phyloP scores from a whole-genome alignment of 2,888 invertebrate species.

The Polymixis flavicincta region DNA sequence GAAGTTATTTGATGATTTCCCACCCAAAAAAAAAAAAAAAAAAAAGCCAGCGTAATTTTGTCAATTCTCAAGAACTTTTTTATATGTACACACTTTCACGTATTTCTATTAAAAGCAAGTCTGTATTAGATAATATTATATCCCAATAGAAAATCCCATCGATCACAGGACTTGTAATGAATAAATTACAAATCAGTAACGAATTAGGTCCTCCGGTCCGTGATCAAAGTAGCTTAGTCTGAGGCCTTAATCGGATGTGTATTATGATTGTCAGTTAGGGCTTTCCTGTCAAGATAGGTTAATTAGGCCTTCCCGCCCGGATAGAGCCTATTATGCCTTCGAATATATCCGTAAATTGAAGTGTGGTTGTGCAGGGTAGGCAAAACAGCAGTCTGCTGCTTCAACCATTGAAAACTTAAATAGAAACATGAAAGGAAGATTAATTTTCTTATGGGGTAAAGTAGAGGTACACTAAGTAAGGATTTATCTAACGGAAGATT shows the following conservation, averaged over 20 bases:
- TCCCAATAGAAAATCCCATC: not conserved
- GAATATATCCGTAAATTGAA: not conserved
- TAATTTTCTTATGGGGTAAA: not conserved
- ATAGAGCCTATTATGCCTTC: not conserved
- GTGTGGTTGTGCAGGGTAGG: not conserved
- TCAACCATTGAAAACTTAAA: not conserved
- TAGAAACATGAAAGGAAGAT: not conserved
- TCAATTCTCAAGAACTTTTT: too few species aligned
- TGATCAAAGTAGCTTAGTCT: not conserved
- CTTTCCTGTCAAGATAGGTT: not conserved
- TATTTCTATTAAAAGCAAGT: not conserved
- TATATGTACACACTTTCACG: not conserved
- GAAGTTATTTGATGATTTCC: too few species aligned
- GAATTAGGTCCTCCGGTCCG: too few species aligned
- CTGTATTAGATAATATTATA: too few species aligned
- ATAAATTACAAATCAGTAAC: not conserved
- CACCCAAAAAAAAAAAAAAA: too few species aligned
- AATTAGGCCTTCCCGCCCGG: not conserved
- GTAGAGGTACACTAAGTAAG: not conserved
- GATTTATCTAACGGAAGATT: not conserved
- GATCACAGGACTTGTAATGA: not conserved
- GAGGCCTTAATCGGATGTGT: not conserved
- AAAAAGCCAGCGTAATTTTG: not conserved
- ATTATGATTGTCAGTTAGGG: constrained; percentile 20
- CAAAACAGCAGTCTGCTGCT: not conserved